Evolutionary conservation across 92 coral and sea anemone genomes (phyloP).

Genomic region (Montipora capitata): DNA sequence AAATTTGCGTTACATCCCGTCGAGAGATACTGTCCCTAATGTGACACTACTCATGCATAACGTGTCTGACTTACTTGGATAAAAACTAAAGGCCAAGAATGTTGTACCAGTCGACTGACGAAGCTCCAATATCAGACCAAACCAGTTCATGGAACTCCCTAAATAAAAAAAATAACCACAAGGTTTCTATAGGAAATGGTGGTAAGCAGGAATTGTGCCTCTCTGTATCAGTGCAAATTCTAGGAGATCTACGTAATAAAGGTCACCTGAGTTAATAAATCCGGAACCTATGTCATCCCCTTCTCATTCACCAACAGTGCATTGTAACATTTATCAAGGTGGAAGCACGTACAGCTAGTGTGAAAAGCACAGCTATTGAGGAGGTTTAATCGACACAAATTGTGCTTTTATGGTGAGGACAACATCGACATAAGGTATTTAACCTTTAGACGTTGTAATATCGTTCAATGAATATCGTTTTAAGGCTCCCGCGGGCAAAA

Average conservation of each 20-base stretch:
- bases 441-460: neutral
- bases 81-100: neutral
- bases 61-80: constrained; percentile 12
- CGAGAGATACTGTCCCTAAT: neutral
- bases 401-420: neutral
- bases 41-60: neutral
- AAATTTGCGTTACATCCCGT: constrained; percentile 21
- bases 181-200: constrained; percentile 15
- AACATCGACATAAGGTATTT: constrained; percentile 15
- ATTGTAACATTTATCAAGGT: neutral
- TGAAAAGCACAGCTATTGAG: neutral
- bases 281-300: constrained; percentile 19
- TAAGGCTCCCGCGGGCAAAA: too few relatives aligned
- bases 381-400: neutral
- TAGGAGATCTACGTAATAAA: constrained; percentile 47
- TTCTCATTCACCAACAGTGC: constrained; percentile 2
- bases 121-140: too few relatives aligned
- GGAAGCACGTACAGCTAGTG: neutral
- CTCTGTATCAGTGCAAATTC: constrained; percentile 11
- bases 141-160: neutral
- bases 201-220: constrained; percentile 10
- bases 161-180: neutral
- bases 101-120: neutral
- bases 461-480: neutral
- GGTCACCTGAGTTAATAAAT: constrained; percentile 30